phyloP scores from a whole-genome alignment of 2,797 vertebrate genomes.

The Pipistrellus kuhlii region DNA sequence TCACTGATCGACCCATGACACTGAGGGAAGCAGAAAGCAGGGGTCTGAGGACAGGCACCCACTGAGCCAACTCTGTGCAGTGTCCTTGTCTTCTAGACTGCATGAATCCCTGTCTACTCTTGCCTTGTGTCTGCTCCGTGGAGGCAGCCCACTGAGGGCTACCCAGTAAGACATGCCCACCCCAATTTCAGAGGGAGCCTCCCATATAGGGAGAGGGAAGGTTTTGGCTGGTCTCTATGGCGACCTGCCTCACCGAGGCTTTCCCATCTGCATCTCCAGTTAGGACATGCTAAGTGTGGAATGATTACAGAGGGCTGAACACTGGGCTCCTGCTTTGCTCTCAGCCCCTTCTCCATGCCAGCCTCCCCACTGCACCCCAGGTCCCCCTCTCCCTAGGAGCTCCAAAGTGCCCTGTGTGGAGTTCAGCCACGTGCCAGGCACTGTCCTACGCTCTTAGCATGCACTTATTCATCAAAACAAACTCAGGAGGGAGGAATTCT shows the following conservation, averaged over 20 bases:
- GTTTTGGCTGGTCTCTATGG: fast-evolving
- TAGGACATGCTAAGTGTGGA: neutral
- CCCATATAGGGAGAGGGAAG: neutral
- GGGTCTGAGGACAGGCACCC: fast-evolving
- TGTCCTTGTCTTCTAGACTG: neutral
- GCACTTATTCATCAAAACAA: neutral
- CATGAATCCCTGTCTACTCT: fast-evolving
- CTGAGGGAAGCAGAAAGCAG: neutral
- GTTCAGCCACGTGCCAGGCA: neutral
- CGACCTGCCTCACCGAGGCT: neutral
- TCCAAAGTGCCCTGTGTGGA: neutral
- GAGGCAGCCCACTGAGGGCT: fast-evolving
- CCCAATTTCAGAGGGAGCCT: fast-evolving
- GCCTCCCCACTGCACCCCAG: neutral
- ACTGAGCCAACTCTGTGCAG: neutral
- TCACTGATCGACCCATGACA: fast-evolving
- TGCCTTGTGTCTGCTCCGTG: neutral
- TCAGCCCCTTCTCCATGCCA: neutral
- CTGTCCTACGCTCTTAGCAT: neutral
- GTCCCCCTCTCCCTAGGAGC: neutral
- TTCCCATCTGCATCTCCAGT: neutral
- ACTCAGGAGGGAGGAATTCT: neutral
- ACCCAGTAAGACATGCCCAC: neutral
- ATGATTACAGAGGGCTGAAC: neutral
- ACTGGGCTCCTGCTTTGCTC: neutral